Conservation (phyloP, 2,888 invertebrate species). For the Leucoma salicis region DNA sequence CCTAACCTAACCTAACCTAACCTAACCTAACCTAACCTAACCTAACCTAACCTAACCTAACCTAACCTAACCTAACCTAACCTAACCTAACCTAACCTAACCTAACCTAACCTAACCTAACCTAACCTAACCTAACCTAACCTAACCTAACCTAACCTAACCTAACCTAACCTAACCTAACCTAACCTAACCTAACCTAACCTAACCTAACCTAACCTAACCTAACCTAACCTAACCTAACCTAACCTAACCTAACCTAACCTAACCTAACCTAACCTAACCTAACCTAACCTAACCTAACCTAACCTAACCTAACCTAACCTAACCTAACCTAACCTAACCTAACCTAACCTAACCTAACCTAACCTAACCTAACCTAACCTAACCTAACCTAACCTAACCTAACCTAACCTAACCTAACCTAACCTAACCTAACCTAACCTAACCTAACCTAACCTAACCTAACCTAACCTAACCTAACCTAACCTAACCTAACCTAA, state of each 20-base stretch:
- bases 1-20: slow-evolving; percentile 12
- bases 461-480: slow-evolving; percentile 3
- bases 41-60: slow-evolving; percentile 7
- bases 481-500: slow-evolving; percentile 5
- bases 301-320: slow-evolving; percentile 3
- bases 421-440: background rate
- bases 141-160: slow-evolving; percentile 13
- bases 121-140: slow-evolving; percentile 11
- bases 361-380: background rate
- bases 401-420: background rate
- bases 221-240: background rate
- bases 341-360: background rate
- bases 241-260: slow-evolving; percentile 3
- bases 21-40: slow-evolving; percentile 9
- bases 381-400: background rate
- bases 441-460: background rate
- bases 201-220: slow-evolving; percentile 1
- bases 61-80: slow-evolving; percentile 6
- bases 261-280: slow-evolving; percentile 5
- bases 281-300: slow-evolving; percentile 6
- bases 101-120: slow-evolving; percentile 8
- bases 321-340: background rate
- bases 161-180: slow-evolving; percentile 9
- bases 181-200: slow-evolving; percentile 7
- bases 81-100: slow-evolving; percentile 6